These are phyloP conservation scores for Gastracanthus pulcherrimus DNA, from an alignment of 2,888 invertebrate genomes.

Conservation along the genomic window DNA sequence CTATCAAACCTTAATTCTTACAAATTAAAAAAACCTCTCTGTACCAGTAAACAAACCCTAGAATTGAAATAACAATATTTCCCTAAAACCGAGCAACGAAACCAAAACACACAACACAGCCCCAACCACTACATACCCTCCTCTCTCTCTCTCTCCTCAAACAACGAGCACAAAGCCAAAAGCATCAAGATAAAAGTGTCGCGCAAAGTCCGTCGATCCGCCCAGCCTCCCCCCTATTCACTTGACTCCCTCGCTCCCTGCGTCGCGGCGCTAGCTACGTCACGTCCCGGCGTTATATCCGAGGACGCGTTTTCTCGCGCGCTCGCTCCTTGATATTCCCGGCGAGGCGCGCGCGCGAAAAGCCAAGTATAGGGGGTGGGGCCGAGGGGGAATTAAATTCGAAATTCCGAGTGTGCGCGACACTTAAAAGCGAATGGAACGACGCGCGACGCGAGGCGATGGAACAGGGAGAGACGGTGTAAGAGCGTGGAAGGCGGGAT, in stretches of 20 bases:
- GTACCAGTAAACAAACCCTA: no score
- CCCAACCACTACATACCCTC: not conserved
- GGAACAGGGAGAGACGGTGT: conserved; percentile 5
- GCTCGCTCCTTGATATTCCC: conserved; percentile 67
- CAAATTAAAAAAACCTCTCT: no score
- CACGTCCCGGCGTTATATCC: conserved; percentile 56
- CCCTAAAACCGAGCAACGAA: no score
- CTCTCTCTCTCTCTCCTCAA: not conserved
- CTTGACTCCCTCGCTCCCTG: not conserved
- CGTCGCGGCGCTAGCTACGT: conserved; percentile 44
- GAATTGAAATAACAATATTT: no score
- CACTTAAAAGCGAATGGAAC: conserved; percentile 24
- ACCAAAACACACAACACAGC: no score
- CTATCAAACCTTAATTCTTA: no score
- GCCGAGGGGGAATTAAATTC: conserved; percentile 64
- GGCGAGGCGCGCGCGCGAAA: conserved; percentile 57
- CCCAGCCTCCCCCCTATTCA: not conserved
- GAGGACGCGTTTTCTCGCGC: conserved; percentile 40
- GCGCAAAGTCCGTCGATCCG: no score
- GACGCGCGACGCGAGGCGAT: conserved; percentile 18
- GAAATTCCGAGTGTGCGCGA: conserved; percentile 59
- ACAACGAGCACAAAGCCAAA: not conserved
- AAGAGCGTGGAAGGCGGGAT: conserved; percentile 16
- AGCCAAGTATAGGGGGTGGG: conserved; percentile 1
- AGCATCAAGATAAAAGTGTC: not conserved